A percentile compares a stretch with the other conserved stretches of the same genome.
phyloP scores from a whole-genome alignment of 2,888 invertebrate genomes.

The Drosophila nr. perissopoda region DNA sequence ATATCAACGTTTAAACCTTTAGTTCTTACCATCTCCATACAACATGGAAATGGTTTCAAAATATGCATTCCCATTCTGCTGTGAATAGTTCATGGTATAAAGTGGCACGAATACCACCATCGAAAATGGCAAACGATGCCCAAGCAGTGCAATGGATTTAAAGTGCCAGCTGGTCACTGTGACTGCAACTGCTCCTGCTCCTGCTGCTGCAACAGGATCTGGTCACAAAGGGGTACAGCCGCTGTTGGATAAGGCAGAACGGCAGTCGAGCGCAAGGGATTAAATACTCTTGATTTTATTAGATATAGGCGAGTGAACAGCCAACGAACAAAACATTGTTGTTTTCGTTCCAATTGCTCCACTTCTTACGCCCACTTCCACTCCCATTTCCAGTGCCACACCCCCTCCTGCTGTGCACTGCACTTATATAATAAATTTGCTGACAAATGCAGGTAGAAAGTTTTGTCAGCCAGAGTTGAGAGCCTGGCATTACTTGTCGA shows the following conservation, averaged over 20 bases:
- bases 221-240: slow-evolving; percentile 23
- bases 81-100: background rate
- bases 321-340: slow-evolving; percentile 44
- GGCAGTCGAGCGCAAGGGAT: slow-evolving; percentile 73
- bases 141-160: slow-evolving; percentile 43
- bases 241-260: slow-evolving; percentile 39
- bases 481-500: slow-evolving; percentile 12
- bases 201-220: slow-evolving; percentile 18
- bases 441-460: slow-evolving; percentile 79
- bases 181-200: slow-evolving; percentile 19
- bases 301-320: slow-evolving; percentile 76
- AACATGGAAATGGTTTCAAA: background rate
- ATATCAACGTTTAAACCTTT: background rate
- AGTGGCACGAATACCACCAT: slow-evolving; percentile 2
- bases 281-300: slow-evolving; percentile 80
- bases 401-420: background rate
- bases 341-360: slow-evolving; percentile 17
- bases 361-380: background rate
- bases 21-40: background rate
- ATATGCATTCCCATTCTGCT: background rate
- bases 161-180: slow-evolving; percentile 41
- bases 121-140: slow-evolving; percentile 28
- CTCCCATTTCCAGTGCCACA: background rate
- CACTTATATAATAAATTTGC: slow-evolving; percentile 68
- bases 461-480: slow-evolving; percentile 56